Evolutionary conservation across 2,797 vertebrate species (phyloP).

Genomic region (Pteropus rufus): DNA sequence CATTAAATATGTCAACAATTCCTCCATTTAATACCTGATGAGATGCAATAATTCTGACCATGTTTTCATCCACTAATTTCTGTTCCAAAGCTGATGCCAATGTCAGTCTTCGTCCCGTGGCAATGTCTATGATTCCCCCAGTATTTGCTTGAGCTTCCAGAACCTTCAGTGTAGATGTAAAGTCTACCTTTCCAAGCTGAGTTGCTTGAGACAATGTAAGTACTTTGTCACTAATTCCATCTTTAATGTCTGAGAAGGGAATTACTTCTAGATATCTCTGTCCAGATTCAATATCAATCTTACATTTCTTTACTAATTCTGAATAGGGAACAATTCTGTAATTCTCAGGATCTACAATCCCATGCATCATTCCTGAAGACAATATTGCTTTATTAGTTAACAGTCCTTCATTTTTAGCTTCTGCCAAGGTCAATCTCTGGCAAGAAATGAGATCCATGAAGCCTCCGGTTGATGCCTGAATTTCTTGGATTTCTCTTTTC

Average conservation of each 20-base stretch:
- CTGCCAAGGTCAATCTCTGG: constrained; percentile 83
- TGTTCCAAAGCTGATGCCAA: constrained; percentile 85
- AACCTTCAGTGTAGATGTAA: constrained; percentile 84
- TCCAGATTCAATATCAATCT: constrained; percentile 92
- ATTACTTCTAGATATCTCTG: constrained; percentile 92
- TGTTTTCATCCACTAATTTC: constrained; percentile 85
- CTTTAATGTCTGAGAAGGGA: constrained; percentile 86
- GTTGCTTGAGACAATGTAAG: constrained; percentile 86
- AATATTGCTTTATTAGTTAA: constrained; percentile 82
- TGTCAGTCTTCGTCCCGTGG: constrained; percentile 84
- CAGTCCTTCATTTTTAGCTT: constrained; percentile 84
- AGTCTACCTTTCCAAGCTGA: constrained; percentile 85
- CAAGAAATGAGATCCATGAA: constrained; percentile 82
- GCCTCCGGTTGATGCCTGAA: constrained; percentile 80
- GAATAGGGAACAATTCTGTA: constrained; percentile 90
- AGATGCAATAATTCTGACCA: constrained; percentile 85
- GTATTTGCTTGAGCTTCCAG: constrained; percentile 91
- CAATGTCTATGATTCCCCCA: constrained; percentile 89
- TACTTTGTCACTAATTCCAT: constrained; percentile 72
- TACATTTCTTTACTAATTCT: constrained; percentile 91
- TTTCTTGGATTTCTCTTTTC: constrained; percentile 80
- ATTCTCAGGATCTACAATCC: constrained; percentile 88
- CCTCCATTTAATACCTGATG: constrained; percentile 88
- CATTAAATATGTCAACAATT: constrained; percentile 82
- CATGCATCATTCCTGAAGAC: constrained; percentile 80